A percentile compares a stretch with the other conserved stretches of the same genome.
These are phyloP conservation scores for Hippocampus comes DNA, from an alignment of 2,113 vertebrate genomes.

Conservation along the genomic window DNA sequence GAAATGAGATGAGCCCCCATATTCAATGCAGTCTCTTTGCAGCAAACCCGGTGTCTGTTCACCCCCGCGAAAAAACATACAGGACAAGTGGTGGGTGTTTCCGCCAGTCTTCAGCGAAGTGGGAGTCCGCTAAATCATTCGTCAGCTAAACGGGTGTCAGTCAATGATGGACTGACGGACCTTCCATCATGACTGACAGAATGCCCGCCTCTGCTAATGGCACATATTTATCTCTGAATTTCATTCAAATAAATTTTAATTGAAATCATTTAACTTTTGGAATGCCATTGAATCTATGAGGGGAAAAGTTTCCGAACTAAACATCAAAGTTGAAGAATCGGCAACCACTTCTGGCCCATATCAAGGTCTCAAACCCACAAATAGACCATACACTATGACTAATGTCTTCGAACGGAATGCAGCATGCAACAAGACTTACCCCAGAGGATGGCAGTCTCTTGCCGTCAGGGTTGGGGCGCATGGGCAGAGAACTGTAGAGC, in stretches of 20 bases:
- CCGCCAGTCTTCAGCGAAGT: too few relatives aligned
- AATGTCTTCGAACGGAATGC: not conserved
- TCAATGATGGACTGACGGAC: too few relatives aligned
- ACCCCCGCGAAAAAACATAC: too few relatives aligned
- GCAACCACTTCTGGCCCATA: not conserved
- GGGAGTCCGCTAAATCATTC: too few relatives aligned
- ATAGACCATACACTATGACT: not conserved
- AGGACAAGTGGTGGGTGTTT: too few relatives aligned
- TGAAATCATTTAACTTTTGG: not conserved
- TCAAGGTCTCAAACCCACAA: not conserved
- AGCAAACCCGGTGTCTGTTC: too few relatives aligned
- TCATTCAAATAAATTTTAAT: not conserved
- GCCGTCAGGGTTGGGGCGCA: conserved; percentile 76
- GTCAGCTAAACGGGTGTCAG: too few relatives aligned
- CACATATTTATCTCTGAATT: too few relatives aligned
- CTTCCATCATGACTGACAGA: too few relatives aligned
- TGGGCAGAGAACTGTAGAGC: conserved; percentile 76
- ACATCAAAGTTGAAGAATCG: not conserved
- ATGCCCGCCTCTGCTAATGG: too few relatives aligned
- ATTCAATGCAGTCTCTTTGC: too few relatives aligned
- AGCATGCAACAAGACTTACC: conserved; percentile 51
- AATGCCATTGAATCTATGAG: not conserved
- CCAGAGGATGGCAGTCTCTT: conserved; percentile 81
- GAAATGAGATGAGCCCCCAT: too few relatives aligned
- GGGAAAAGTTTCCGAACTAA: not conserved